Conservation (phyloP, 35 echinoderm and acorn worm genomes). For the Apostichopus japonicus region DNA sequence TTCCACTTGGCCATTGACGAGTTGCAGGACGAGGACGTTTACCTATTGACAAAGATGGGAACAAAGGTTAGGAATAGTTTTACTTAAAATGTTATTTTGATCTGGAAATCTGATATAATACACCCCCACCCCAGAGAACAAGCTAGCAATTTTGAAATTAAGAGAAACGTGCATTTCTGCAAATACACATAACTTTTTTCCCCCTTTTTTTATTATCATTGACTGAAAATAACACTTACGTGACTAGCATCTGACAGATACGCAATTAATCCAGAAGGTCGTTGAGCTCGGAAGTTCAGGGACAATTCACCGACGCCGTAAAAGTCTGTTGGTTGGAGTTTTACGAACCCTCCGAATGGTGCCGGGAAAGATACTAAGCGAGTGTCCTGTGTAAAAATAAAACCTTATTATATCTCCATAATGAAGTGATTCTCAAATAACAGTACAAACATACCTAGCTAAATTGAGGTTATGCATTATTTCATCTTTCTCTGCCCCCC, state of each 20-base stretch:
- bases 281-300: conserved; percentile 65
- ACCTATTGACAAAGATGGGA: not conserved
- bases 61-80: not conserved
- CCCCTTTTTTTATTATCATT: too few species aligned
- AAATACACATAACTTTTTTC: too few species aligned
- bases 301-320: conserved; percentile 37
- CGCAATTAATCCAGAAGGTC: conserved; percentile 65
- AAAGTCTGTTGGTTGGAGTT: conserved; percentile 42
- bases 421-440: too few species aligned
- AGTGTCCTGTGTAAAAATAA: conserved; percentile 29
- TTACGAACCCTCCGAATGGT: conserved; percentile 65
- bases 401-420: too few species aligned
- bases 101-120: too few species aligned
- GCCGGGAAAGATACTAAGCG: conserved; percentile 62
- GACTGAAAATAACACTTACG: conserved; percentile 38
- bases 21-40: conserved; percentile 34
- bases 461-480: too few species aligned
- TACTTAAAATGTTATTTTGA: too few species aligned
- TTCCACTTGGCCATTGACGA: conserved; percentile 55
- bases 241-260: conserved; percentile 60
- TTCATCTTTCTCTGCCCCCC: not conserved
- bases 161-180: too few species aligned
- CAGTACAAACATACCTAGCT: too few species aligned
- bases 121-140: too few species aligned
- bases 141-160: too few species aligned